Base-by-base conservation (phyloP, 2,888 invertebrate species). In the Thymelicus lineola region DNA sequence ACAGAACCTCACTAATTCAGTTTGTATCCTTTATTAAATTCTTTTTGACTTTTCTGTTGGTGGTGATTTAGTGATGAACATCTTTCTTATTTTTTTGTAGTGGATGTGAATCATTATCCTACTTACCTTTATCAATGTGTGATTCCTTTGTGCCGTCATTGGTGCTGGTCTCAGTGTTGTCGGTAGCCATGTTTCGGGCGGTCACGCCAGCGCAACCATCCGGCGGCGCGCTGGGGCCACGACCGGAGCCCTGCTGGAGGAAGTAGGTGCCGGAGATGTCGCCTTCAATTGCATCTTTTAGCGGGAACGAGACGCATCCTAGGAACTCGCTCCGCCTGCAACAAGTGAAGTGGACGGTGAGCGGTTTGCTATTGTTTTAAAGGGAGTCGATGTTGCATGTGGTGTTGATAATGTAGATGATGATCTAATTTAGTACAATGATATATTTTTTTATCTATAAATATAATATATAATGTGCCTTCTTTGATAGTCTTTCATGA, bases 261-360 rank as follows among this genome's bases (percentile, higher is more conserved):
- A 96, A 96, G 91, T 96, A 97, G 79, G 96, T 96, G 80, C 97
- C 97, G 80, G 93, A 82, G 81, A 90, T 85, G 83, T 94, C 95
- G 94, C 94, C 96, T 96, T 95, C 96, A 91, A 96, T 94, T 79
- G 96, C 96, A 95, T 97, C 96, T 91, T 96, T 96, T 81, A 98
- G 94, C 80, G 97, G 97, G 94, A 98, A 97, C 90, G 98, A 97
- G 96, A 97, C 97, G 91, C 98, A 98, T 95, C 98, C 98, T 93
- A 98, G 94, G 91, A 98, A 97, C 94, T 98, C 98, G 95, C 98
- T 98, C 94, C 97, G 96, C 94, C 98, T 98, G 96, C 15, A 96
- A 96, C 88, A 94, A 92, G 69, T 75, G 48, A 73, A 53, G 14
- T 55, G 15, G 68, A 10, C 58, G 62, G 55, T 68, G 35, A 67